Base-by-base conservation (phyloP, 2,113 vertebrate genomes). In the Carettochelys insculpta region DNA sequence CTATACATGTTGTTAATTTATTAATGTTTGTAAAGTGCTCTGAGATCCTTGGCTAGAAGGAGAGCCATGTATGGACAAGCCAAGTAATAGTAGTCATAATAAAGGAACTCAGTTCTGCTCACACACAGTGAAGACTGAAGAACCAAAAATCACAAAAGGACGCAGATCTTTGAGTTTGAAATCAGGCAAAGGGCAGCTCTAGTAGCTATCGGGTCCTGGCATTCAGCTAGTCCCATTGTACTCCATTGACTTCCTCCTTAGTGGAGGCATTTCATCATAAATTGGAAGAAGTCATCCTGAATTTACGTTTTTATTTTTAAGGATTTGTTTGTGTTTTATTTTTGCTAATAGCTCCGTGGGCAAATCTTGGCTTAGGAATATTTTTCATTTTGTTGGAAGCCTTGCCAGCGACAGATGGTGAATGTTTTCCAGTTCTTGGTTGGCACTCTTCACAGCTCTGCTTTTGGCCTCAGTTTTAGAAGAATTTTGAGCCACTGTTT, bases 381-480 rank as follows among this genome's bases (percentile, higher is more conserved):
- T 81, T 41, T 51, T 83, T 6, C 80, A 86, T 29, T 81, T 11
- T 95, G 79, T 90, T 95, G 91, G 89, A 93, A 87, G 29, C 52
- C 5, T 58, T 95, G 90, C 83, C 83, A 73, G 90, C 81, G 89
- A 77, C 89, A 94, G 92, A 89, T 94, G 92, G 87, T 65, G 29
- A 86, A 84, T 84, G 78, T 65, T 95, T 95, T 93, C 80, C 56
- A 20, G 61, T 92, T 93, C 86, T 92, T 93, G 90, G 84, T 85
- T 91, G n/a, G 90, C 48, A 78, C 82, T 88, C 43, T 94, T 93
- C 80, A 89, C 87, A 88, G 81, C 58, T 76, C 89, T 80, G 16
- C 71, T 92, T 75, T 88, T 89, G 58, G 68, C 83, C 88, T 91
- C 77, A 73, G 17, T 56, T 78, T 94, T 82, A 68, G 52, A 77